Percentiles rank a stretch among this genome's conserved stretches.
These are phyloP conservation scores for Melanaphis sacchari DNA, from an alignment of 1,140 invertebrate genomes.

Conservation along the genomic window DNA sequence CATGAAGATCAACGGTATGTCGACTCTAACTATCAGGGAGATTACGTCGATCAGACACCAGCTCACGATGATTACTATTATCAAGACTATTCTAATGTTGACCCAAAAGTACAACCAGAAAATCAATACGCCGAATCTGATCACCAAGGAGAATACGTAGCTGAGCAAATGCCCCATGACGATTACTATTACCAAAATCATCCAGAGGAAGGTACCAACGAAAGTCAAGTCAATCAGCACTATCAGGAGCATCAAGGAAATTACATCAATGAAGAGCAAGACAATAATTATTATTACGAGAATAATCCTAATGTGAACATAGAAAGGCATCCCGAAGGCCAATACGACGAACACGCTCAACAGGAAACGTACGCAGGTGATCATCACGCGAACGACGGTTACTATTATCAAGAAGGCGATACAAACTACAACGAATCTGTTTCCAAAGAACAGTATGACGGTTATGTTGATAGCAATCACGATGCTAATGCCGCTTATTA, in stretches of 20 bases:
- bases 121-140: background rate
- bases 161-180: background rate
- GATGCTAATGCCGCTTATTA: background rate
- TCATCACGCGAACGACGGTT: background rate
- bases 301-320: background rate
- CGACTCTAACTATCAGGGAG: background rate
- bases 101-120: background rate
- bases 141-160: background rate
- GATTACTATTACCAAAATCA: constrained; percentile 34
- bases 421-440: background rate
- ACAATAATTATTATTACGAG: constrained; percentile 38
- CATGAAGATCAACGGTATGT: background rate
- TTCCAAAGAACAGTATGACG: background rate
- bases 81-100: background rate
- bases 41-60: background rate
- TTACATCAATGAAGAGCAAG: background rate
- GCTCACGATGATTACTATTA: background rate
- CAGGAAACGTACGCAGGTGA: background rate
- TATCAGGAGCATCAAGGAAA: background rate
- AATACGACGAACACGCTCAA: background rate
- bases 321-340: background rate
- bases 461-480: constrained; percentile 2
- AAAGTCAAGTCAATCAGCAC: background rate
- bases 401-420: background rate
- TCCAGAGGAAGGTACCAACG: background rate